Conservation (phyloP, 2,113 vertebrate species). For the Daboia siamensis region DNA sequence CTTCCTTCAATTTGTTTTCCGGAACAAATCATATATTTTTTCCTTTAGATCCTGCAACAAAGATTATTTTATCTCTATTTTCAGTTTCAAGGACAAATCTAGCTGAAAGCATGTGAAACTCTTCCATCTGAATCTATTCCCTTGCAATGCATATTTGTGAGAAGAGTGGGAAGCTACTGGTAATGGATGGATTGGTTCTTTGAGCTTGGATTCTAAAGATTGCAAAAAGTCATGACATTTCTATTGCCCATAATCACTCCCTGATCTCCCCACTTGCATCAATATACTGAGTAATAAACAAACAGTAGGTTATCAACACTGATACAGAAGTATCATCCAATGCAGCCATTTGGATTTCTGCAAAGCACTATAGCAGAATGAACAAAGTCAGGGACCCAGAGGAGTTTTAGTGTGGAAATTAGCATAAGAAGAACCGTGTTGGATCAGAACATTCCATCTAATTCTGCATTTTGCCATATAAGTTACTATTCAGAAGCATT, state of each 20-base stretch:
- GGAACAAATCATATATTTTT: background rate
- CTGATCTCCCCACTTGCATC: slow-evolving; percentile 1
- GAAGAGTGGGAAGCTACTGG: background rate
- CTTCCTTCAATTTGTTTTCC: background rate
- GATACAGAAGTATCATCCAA: background rate
- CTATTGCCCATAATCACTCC: slow-evolving; percentile 11
- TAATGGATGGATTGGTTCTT: background rate
- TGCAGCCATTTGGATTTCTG: background rate
- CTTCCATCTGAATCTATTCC: background rate
- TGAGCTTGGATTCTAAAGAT: background rate
- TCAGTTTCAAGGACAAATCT: background rate
- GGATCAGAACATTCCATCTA: background rate
- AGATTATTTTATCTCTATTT: background rate
- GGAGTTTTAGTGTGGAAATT: background rate
- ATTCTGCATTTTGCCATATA: background rate
- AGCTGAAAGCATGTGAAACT: background rate
- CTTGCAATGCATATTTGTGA: background rate
- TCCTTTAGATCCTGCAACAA: background rate
- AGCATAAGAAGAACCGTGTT: background rate
- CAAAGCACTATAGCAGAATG: background rate
- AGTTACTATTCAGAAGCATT: background rate
- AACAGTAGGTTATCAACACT: background rate
- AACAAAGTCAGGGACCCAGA: background rate
- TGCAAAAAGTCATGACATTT: slow-evolving; percentile 15
- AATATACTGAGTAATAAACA: background rate